These are phyloP conservation scores for Valencia hispanica DNA, from an alignment of 2,797 vertebrate species.

Conservation along the genomic window DNA sequence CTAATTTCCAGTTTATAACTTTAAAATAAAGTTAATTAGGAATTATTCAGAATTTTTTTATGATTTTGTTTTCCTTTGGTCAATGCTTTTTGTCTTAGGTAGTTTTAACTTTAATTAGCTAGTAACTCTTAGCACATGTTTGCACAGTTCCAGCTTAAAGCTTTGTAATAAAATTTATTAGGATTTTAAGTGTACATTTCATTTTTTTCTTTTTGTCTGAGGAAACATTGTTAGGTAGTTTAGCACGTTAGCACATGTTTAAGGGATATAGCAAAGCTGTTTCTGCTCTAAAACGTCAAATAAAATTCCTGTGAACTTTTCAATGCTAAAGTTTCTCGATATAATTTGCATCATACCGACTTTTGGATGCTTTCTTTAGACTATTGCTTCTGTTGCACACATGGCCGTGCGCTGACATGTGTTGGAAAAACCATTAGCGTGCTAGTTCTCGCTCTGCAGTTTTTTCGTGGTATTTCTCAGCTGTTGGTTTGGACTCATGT, in stretches of 20 bases:
- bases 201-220: background rate
- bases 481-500: conserved; percentile 90
- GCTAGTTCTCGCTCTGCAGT: conserved; percentile 61
- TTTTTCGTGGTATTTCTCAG: conserved; percentile 74
- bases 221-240: background rate
- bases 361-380: conserved; percentile 26
- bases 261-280: background rate
- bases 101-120: background rate
- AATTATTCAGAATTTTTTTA: background rate
- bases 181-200: background rate
- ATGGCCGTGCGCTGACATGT: conserved; percentile 64
- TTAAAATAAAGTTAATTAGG: background rate
- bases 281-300: conserved; percentile 15
- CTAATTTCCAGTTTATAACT: conserved; percentile 23
- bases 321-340: conserved; percentile 42
- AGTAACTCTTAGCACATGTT: background rate
- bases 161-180: background rate
- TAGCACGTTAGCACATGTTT: background rate
- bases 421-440: conserved; percentile 43
- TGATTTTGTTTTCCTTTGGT: background rate
- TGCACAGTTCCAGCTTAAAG: conserved; percentile 15
- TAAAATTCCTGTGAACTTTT: conserved; percentile 25
- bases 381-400: conserved; percentile 37
- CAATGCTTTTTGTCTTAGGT: background rate
- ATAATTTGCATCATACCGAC: conserved; percentile 40